Base-by-base conservation (phyloP, 1,140 invertebrate species). In the Heterodera schachtii region DNA sequence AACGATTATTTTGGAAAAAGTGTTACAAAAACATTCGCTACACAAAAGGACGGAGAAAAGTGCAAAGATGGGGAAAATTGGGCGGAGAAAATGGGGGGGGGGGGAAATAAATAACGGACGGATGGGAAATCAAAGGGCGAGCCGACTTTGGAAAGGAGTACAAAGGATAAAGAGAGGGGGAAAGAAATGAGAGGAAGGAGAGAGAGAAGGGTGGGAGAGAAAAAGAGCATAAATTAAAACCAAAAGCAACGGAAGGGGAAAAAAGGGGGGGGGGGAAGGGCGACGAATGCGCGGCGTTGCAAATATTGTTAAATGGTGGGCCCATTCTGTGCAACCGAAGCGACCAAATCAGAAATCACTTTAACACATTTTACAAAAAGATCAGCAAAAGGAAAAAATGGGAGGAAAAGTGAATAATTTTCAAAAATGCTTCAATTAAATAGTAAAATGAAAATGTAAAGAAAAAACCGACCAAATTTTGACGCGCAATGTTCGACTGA, bases 401-500 rank as follows among this genome's bases (percentile, higher is more conserved):
- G 0, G 31, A 31, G 31, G 31, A 31, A 31, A 31, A 31, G 31
- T 31, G 31, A 31, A 31, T 31, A 31, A 31, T 31, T 31, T 43
- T 6, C 13, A 44, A 16, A 44, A 73, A 73, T 73, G 70, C 13
- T 16, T 43, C 21, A 73, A 4, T 73, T 73, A 13, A 73, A 73
- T n/a, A n/a, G 21, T n/a, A 4, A n/a, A 73, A n/a, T n/a, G 44
- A 64, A 16, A 31, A 31, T 31, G 31, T 31, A 31, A 31, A 31
- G 31, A 31, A 31, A 31, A 31, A 31, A 31, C n/a, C 49, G 16
- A 78, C 76, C 76, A 78, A 67, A 78, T 67, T 69, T 7, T 78
- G 76, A 7, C 76, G 76, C 13, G 69, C 44, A 41, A 21, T 46
- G 70, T 78, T 78, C 19, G 64, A 78, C 9, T 78, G 76, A 21